phyloP scores from a whole-genome alignment of 2,113 vertebrate genomes.

The Danio rerio region GRCz12tu NC_133177.1:23194501-23195000 shows the following conservation, averaged over 20 bases:
- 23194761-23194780: constrained; percentile 52
- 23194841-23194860: constrained; percentile 53
- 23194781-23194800: constrained; percentile 44
- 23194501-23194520: constrained; percentile 35
- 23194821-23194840: constrained; percentile 54
- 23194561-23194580: constrained; percentile 27
- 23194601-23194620: constrained; percentile 61
- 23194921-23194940: background rate
- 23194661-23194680: constrained; percentile 21
- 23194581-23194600: constrained; percentile 59
- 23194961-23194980: too few species aligned
- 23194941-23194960: background rate
- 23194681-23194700: constrained; percentile 21
- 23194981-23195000: too few species aligned
- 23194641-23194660: constrained; percentile 26
- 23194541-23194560: constrained; percentile 44
- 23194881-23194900: background rate
- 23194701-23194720: constrained; percentile 52
- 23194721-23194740: constrained; percentile 62
- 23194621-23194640: constrained; percentile 58
- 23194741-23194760: constrained; percentile 59
- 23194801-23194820: constrained; percentile 45
- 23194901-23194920: background rate
- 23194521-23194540: constrained; percentile 50
- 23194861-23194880: constrained; percentile 19